These are phyloP conservation scores for Balaeniceps rex DNA, from an alignment of 2,113 vertebrate species.

Conservation along the genomic window DNA sequence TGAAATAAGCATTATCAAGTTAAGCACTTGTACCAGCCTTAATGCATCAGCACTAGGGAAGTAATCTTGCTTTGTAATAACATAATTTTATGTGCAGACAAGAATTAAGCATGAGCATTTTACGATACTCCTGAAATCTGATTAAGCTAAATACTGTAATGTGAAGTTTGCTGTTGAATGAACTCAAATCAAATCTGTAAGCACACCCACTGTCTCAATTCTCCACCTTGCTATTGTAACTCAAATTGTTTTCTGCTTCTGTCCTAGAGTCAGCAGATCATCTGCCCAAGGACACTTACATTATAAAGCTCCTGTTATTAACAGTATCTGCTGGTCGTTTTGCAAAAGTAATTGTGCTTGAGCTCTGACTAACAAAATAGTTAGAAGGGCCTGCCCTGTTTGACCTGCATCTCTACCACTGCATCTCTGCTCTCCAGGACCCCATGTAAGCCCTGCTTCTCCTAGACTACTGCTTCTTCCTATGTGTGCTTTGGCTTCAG, in stretches of 20 bases:
- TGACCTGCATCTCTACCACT: background rate
- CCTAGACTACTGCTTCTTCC: background rate
- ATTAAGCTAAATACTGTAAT: background rate
- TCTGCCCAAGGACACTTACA: background rate
- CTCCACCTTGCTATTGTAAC: background rate
- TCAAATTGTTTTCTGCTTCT: background rate
- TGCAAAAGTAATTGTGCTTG: background rate
- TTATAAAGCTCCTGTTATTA: background rate
- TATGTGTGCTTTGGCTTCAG: background rate
- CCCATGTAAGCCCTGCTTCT: background rate
- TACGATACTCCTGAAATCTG: background rate
- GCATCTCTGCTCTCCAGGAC: background rate
- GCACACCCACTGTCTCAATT: background rate
- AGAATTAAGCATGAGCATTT: background rate
- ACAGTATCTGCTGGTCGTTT: background rate
- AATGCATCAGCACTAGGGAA: background rate
- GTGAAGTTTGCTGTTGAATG: background rate
- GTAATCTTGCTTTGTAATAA: background rate
- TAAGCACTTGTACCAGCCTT: background rate
- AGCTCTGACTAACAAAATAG: background rate
- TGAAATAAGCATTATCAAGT: background rate
- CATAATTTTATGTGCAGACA: background rate
- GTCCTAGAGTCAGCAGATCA: background rate
- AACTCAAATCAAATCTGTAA: background rate
- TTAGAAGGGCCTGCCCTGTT: background rate